Base-by-base conservation (phyloP, 1,140 invertebrate species). In the Elymnias hypermnestra region DNA sequence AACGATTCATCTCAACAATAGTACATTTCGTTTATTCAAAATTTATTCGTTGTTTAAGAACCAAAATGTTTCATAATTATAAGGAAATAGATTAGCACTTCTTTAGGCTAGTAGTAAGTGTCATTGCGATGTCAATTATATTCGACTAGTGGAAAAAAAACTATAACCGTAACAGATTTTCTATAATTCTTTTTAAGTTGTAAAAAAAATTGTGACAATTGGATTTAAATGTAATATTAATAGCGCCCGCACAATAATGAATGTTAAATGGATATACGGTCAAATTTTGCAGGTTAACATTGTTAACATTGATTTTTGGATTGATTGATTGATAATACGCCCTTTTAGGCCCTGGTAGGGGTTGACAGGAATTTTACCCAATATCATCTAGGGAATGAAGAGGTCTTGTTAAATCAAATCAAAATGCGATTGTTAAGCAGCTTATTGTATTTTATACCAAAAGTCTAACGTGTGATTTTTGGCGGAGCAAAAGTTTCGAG, bases 61-160 rank as follows among this genome's bases (percentile, higher is more conserved):
- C 74, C 74, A 79, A 83, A 67, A 68, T 55, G 55, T 64, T 44
- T 74, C 72, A 69, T 66, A 75, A 68, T 64, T 68, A 39, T 83
- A 77, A 82, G 75, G 52, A 55, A 19, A 67, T 76, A 78, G 69
- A 69, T 69, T 82, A 82, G 76, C 77, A 77, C 70, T 69, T 33
- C 54, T 76, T 59, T 81, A 83, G 79, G 63, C 52, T 82, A 81
- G 68, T 78, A 84, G 77, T 83, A 79, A 83, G 75, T 75, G 72
- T 84, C 75, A 77, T 78, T 69, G 78, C 73, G 67, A 84, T 81
- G 81, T 84, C 81, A 84, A 84, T 84, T 84, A 84, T 84, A 84
- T 82, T 77, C 59, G 70, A 82, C 72, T 84, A 84, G 81, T 73
- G 60, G 49, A 56, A 60, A 64, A 64, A 60, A 60, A 71, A 57